These are phyloP conservation scores for Rachycentron canadum DNA, from an alignment of 2,797 vertebrate genomes.

Conservation along the genomic window DNA sequence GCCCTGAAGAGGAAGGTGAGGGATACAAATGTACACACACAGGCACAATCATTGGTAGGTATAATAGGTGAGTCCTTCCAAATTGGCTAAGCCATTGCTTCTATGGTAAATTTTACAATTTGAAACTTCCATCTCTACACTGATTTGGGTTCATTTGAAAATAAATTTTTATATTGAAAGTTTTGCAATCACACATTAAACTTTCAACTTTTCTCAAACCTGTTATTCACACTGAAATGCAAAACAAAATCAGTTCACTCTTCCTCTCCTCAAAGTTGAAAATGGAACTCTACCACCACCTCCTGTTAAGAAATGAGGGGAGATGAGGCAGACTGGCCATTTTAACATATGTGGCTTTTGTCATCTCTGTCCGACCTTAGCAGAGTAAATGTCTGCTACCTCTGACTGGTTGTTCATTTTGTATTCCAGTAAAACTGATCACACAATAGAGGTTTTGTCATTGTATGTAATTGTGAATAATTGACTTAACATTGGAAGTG, in stretches of 20 bases:
- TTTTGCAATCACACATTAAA: too few relatives aligned
- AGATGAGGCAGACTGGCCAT: background rate
- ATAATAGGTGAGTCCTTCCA: background rate
- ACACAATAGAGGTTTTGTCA: background rate
- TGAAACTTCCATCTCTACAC: background rate
- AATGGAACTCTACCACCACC: background rate
- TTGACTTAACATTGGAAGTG: too few relatives aligned
- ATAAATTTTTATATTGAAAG: too few relatives aligned
- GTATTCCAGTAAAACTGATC: background rate
- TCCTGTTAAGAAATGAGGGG: background rate
- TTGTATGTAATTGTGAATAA: too few relatives aligned
- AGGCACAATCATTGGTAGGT: background rate
- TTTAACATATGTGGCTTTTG: background rate
- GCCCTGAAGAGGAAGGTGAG: conserved; percentile 97
- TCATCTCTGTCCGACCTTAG: background rate
- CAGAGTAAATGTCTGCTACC: background rate
- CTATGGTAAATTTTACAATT: background rate
- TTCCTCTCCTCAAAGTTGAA: background rate
- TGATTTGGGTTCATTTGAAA: background rate
- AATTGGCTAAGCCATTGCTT: too few relatives aligned
- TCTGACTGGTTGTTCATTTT: background rate
- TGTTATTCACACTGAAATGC: background rate
- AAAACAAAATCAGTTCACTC: background rate
- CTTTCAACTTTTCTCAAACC: background rate
- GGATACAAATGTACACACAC: background rate